Conservation (phyloP, 2,113 vertebrate species). For the Anolis sagrei region DNA sequence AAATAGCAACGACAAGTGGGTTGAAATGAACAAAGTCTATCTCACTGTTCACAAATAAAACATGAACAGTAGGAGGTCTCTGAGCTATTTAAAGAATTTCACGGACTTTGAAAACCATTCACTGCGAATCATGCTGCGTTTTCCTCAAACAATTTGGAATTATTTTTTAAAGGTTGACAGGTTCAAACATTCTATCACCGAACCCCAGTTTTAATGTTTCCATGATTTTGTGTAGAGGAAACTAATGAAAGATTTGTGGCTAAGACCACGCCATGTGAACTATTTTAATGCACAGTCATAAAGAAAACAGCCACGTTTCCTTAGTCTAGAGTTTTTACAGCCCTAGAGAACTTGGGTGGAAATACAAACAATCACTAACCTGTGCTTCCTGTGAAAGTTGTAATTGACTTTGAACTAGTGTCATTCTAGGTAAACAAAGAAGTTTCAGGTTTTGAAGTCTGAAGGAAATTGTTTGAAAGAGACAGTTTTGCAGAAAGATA, state of each 20-base stretch:
- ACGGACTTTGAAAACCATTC: constrained; percentile 58
- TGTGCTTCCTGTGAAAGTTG: constrained; percentile 21
- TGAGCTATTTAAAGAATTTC: constrained; percentile 63
- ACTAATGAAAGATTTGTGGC: constrained; percentile 29
- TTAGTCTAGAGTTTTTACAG: background rate
- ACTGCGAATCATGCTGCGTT: constrained; percentile 41
- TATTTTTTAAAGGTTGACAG: constrained; percentile 52
- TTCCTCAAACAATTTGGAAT: constrained; percentile 30
- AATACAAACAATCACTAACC: background rate
- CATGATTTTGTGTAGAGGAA: constrained; percentile 33
- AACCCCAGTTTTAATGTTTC: constrained; percentile 19
- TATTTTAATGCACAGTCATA: constrained; percentile 23
- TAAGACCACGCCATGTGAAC: background rate
- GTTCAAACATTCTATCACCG: constrained; percentile 48
- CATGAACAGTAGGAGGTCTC: constrained; percentile 50
- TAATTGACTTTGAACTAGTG: constrained; percentile 11
- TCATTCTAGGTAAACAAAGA: background rate
- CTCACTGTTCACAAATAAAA: constrained; percentile 58
- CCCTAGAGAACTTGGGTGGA: constrained; percentile 24
- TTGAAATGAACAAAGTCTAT: constrained; percentile 41
- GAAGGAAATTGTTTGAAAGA: constrained; percentile 2
- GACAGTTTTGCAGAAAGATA: constrained; percentile 13
- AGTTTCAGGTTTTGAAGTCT: background rate
- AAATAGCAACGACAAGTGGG: constrained; percentile 46
- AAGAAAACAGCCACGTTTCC: background rate